Conservation (phyloP, 2,113 vertebrate species). For the Theropithecus gelada region DNA sequence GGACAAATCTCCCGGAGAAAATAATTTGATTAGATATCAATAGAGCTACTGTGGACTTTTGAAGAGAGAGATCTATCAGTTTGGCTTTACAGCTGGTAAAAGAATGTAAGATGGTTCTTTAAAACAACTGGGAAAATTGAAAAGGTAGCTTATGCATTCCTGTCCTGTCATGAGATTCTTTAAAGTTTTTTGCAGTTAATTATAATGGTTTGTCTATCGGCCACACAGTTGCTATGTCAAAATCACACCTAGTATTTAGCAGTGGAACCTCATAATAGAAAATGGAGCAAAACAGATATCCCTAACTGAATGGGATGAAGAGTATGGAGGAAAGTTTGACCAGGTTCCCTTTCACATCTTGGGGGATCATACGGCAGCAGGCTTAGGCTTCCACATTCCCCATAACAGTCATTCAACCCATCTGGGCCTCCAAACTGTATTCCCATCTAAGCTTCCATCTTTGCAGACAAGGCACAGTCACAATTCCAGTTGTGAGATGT, state of each 20-base stretch:
- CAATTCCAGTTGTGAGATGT: neutral
- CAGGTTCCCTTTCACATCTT: neutral
- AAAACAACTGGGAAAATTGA: neutral
- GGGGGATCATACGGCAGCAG: neutral
- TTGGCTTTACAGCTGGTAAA: constrained; percentile 9
- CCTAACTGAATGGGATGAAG: neutral
- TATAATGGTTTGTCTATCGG: neutral
- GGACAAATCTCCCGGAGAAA: neutral
- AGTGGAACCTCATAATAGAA: neutral
- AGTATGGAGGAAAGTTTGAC: neutral
- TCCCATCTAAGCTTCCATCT: neutral
- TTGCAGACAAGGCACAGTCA: neutral
- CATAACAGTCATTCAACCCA: neutral
- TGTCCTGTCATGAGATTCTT: neutral
- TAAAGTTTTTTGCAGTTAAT: neutral
- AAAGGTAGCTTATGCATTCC: neutral
- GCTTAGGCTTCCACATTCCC: neutral
- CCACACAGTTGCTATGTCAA: neutral
- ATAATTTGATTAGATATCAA: neutral
- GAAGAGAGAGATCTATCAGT: neutral
- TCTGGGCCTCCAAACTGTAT: neutral
- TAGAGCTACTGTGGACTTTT: neutral
- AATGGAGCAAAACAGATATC: neutral
- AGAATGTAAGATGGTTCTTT: neutral
- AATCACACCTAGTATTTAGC: neutral